phyloP scores from a whole-genome alignment of 2,113 vertebrate species.

The Ornithorhynchus anatinus region DNA sequence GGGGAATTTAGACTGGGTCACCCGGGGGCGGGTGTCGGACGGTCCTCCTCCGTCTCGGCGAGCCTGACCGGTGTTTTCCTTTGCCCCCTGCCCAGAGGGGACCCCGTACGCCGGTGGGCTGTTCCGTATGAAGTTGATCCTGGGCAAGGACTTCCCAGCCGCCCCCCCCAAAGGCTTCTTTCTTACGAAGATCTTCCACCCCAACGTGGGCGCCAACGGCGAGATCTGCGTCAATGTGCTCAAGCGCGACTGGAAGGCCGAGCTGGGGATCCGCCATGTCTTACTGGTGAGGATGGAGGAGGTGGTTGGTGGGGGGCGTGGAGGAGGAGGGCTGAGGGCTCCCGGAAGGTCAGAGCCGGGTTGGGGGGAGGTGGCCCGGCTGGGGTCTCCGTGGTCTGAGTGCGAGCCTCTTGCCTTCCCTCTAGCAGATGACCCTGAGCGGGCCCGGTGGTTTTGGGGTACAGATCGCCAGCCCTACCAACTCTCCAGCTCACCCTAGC shows the following conservation, averaged over 20 bases:
- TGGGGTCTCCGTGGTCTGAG: background rate
- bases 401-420: too few relatives aligned
- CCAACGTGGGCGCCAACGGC: conserved; percentile 89
- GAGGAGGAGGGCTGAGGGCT: background rate
- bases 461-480: too few relatives aligned
- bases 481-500: too few relatives aligned
- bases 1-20: too few relatives aligned
- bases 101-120: conserved; percentile 90
- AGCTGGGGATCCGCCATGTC: conserved; percentile 88
- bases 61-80: background rate
- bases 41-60: background rate
- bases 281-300: conserved; percentile 79
- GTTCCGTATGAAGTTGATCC: conserved; percentile 91
- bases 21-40: background rate
- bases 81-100: conserved; percentile 73
- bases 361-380: background rate
- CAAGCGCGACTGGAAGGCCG: conserved; percentile 93
- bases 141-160: conserved; percentile 92
- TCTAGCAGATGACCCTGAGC: too few relatives aligned
- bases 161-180: conserved; percentile 92
- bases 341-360: background rate
- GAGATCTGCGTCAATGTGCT: conserved; percentile 93
- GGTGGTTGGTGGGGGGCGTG: conserved; percentile 54
- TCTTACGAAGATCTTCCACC: conserved; percentile 94
- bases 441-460: too few relatives aligned